phyloP scores from a whole-genome alignment of 2,113 vertebrate species.

The Cyanoramphus novaezelandiae region DNA sequence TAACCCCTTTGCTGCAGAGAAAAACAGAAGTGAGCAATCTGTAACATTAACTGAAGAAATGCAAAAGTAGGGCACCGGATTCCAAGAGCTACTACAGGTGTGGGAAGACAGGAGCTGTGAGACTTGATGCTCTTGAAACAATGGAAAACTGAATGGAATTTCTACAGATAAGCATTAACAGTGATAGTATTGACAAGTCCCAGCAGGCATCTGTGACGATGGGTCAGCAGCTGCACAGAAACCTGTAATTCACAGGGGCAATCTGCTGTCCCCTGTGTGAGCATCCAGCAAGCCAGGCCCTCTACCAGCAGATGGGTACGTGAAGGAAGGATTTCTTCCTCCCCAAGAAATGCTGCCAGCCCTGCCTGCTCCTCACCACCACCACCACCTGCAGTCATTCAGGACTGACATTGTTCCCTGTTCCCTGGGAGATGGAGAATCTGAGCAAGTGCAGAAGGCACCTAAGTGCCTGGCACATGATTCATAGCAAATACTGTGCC shows the following conservation, averaged over 20 bases:
- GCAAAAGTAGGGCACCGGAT: background rate
- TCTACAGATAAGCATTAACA: accelerated
- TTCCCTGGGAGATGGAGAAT: background rate
- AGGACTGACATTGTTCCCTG: accelerated
- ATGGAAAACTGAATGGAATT: background rate
- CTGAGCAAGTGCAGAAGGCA: background rate
- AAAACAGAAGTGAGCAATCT: background rate
- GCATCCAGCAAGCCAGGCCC: background rate
- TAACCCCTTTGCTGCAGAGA: background rate
- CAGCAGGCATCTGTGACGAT: accelerated
- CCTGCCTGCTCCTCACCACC: background rate
- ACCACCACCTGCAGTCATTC: background rate
- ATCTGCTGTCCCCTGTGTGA: accelerated
- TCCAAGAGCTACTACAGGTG: background rate
- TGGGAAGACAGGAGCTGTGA: background rate
- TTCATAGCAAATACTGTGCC: background rate
- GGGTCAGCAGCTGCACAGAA: background rate
- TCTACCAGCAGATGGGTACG: background rate
- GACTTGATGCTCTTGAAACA: background rate
- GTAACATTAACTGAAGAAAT: background rate
- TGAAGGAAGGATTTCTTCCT: background rate
- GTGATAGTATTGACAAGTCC: background rate
- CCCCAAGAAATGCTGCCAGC: background rate
- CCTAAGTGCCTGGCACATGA: accelerated
- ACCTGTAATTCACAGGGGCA: background rate